Evolutionary conservation across 2,888 invertebrate species (phyloP).

Genomic region (Megalurothrips usitatus): DNA sequence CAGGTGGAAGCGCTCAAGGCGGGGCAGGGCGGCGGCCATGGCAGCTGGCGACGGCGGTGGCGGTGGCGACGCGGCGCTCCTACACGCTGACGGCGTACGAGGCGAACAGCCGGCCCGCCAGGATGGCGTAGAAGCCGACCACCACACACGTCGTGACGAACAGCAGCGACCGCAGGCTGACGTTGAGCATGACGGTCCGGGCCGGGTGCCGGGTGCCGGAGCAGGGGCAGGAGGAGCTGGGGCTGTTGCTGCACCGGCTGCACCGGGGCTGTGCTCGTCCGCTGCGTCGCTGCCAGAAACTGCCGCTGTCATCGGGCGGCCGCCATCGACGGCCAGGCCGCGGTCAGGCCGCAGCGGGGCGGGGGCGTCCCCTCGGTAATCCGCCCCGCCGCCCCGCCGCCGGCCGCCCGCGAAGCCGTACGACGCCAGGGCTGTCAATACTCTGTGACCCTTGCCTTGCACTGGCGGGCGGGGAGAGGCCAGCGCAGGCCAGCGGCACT

Average conservation of each 20-base stretch:
- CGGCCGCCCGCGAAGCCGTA: background rate
- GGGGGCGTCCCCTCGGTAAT: background rate
- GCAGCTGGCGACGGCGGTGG: no score
- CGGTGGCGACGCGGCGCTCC: background rate
- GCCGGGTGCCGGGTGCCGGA: no score
- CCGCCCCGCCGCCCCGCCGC: background rate
- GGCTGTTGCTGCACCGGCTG: no score
- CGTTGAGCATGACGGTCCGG: background rate
- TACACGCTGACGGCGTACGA: constrained; percentile 14
- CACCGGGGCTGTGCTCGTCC: no score
- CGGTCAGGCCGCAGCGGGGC: background rate
- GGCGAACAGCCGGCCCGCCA: background rate
- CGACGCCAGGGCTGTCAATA: background rate
- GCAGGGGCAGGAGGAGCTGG: no score
- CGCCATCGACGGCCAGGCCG: no score
- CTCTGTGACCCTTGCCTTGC: constrained; percentile 12
- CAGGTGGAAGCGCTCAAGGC: constrained; percentile 21
- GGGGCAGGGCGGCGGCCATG: constrained; percentile 3
- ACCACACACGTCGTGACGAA: constrained; percentile 4
- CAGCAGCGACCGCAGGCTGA: background rate
- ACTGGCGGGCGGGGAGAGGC: background rate
- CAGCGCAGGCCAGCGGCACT: background rate
- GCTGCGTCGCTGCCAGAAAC: no score
- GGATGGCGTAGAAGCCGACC: background rate
- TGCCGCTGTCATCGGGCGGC: no score